Base-by-base conservation (phyloP, 2,113 vertebrate species). In the Lagopus leucura region DNA sequence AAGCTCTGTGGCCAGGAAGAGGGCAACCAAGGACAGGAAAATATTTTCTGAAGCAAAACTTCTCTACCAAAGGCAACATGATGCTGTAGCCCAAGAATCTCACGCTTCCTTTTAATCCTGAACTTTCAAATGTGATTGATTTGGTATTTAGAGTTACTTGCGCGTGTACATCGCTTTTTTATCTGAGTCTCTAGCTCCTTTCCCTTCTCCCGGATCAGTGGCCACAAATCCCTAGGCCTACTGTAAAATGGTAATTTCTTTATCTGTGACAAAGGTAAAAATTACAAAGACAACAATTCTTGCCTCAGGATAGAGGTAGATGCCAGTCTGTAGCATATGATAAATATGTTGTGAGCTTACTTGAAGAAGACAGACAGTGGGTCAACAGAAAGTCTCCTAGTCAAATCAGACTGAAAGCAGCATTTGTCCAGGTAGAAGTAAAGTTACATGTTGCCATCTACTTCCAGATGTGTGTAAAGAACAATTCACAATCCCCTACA, bases 161-260 rank as follows among this genome's bases (percentile, higher is more conserved):
- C 11, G 14, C 10, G 7, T 0, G 0, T 61, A 32, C 22, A 7
- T 48, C 20, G 34, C 19, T 71, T 10, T 69, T 32, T 43, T 8
- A 18, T 50, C 69, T 91, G n/a, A 61, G 18, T 76, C 4, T 70
- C 42, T 47, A 45, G 8, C 6, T 16, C 7, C 6, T 61, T 82
- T 30, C 47, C 15, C 11, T 61, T 73, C 8, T 92, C 10, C 17
- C n/a, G 42, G n/a, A 34, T 0, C 2, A n/a, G 15, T 70, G 74
- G 27, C n/a, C 42, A 74, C 8, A 32, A 76, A 76, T 66, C 18
- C 71, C 73, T 90, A 65, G 18, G 63, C 13, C 40, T 67, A 47
- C 48, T 8, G 15, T 4, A 74, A 16, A 52, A 27, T 1, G 10
- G 13, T 42, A 34, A 76, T 80, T 89, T 85, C 25, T 71, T 66